Evolutionary conservation across 1,140 invertebrate genomes (phyloP).

Genomic region (Atta cephalotes): DNA sequence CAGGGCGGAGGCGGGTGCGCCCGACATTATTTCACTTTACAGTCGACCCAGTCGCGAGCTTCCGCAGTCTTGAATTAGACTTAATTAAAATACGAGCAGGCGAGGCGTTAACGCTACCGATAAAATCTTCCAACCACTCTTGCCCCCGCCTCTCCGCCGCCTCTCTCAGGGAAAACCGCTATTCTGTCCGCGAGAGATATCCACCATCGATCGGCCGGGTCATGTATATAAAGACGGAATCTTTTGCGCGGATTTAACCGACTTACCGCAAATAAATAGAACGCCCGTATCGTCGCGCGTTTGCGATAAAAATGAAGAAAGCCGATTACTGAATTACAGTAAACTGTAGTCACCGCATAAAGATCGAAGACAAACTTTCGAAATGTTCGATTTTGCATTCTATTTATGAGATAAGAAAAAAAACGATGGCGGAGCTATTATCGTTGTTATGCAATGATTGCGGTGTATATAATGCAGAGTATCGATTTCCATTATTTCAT

Average conservation of each 20-base stretch:
- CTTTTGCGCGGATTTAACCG: constrained; percentile 58
- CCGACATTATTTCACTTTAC: constrained; percentile 72
- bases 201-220: constrained; percentile 47
- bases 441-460: not conserved
- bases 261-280: constrained; percentile 60
- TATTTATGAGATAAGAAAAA: not conserved
- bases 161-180: constrained; percentile 47
- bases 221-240: constrained; percentile 47
- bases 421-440: not conserved
- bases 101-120: constrained; percentile 68
- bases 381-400: not conserved
- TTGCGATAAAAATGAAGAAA: constrained; percentile 47
- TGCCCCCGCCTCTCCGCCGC: not conserved
- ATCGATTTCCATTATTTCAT: not conserved
- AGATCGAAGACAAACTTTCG: not conserved
- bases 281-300: not conserved
- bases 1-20: not conserved
- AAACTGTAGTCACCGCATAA: not conserved
- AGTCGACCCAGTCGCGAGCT: constrained; percentile 58
- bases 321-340: constrained; percentile 33
- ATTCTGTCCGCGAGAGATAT: constrained; percentile 53
- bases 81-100: constrained; percentile 76
- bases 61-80: constrained; percentile 73
- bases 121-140: constrained; percentile 64
- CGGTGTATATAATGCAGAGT: not conserved